Conservation (phyloP, 2,797 vertebrate genomes). For the Loris lydekkerianus region DNA sequence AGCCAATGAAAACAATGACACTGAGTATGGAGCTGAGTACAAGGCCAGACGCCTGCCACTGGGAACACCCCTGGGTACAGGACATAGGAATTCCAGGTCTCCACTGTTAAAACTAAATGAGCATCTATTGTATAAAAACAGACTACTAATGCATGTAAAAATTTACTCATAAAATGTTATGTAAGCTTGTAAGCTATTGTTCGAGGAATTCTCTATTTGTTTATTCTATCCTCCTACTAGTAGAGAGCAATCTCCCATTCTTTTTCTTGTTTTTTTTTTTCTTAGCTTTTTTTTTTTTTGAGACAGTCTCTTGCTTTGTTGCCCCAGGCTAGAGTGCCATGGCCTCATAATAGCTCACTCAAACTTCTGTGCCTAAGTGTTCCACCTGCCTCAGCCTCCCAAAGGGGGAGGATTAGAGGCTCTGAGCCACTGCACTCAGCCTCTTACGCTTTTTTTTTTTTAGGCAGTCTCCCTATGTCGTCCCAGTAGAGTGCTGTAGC, state of each 20-base stretch:
- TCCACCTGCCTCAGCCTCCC: too few species aligned
- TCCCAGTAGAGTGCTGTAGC: too few species aligned
- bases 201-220: not conserved
- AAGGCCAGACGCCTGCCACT: not conserved
- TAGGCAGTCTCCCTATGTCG: too few species aligned
- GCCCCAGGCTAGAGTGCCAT: too few species aligned
- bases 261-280: not conserved
- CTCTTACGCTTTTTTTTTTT: too few species aligned
- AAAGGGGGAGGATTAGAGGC: too few species aligned
- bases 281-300: too few species aligned
- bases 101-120: not conserved
- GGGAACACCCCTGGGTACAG: not conserved
- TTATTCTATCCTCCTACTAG: not conserved
- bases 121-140: not conserved
- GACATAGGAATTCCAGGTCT: not conserved
- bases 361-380: too few species aligned
- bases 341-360: too few species aligned
- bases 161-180: not conserved
- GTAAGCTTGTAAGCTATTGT: not conserved
- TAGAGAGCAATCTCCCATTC: not conserved
- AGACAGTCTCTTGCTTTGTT: too few species aligned
- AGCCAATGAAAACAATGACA: not conserved
- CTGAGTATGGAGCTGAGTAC: not conserved
- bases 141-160: not conserved
- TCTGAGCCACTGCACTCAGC: too few species aligned